Conservation (phyloP, 2,797 vertebrate species). For the Perodicticus potto region DNA sequence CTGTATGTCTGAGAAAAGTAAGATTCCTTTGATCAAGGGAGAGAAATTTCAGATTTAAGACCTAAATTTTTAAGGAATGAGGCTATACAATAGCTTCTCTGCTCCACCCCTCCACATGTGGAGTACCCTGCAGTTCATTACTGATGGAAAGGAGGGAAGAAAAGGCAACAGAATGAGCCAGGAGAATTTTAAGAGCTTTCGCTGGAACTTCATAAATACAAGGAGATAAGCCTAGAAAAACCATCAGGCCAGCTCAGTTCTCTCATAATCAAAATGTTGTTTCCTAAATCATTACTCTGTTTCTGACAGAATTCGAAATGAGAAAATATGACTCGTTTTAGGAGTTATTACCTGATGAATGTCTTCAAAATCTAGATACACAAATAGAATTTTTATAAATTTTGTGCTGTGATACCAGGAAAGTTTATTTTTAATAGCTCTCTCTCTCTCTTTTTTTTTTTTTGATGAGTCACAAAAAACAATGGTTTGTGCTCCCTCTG, state of each 20-base stretch:
- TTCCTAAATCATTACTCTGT: constrained; percentile 19
- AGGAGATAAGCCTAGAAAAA: neutral
- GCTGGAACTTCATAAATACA: constrained; percentile 56
- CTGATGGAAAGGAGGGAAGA: neutral
- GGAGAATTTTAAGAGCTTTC: neutral
- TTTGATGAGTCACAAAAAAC: constrained; percentile 59
- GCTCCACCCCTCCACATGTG: accelerated
- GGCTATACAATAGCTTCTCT: neutral
- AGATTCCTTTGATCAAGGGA: neutral
- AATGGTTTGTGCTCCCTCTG: constrained; percentile 85
- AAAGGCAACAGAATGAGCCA: neutral
- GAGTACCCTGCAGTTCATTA: neutral
- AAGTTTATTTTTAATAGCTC: constrained; percentile 68
- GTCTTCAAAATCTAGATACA: constrained; percentile 66
- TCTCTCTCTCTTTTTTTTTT: neutral
- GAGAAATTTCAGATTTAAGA: neutral
- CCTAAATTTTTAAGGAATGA: constrained; percentile 26
- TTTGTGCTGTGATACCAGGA: neutral
- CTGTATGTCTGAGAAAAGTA: constrained; percentile 30
- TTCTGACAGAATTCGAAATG: constrained; percentile 56
- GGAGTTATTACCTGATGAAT: constrained; percentile 35
- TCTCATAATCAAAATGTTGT: constrained; percentile 27
- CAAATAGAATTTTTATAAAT: constrained; percentile 45
- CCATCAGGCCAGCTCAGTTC: neutral
- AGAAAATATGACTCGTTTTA: constrained; percentile 56